Percentiles rank a stretch among this genome's conserved stretches.
Evolutionary conservation across 2,888 invertebrate genomes (phyloP).

Genomic region (Mythimna pallens): DNA sequence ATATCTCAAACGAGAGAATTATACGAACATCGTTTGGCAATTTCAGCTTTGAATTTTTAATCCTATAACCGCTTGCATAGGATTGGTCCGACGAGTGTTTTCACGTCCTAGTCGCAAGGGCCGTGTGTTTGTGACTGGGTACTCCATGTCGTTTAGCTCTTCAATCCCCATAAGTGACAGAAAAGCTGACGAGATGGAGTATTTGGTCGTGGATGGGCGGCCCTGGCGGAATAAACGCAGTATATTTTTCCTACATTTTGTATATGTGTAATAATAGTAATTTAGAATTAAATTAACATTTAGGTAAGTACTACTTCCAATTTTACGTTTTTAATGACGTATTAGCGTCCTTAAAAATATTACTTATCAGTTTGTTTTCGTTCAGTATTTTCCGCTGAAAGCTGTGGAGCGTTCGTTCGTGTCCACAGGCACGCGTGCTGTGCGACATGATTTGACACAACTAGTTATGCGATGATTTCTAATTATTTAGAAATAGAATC

Average conservation of each 20-base stretch:
- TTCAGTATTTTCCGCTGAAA: constrained; percentile 33
- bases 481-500: neutral
- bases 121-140: too few relatives aligned
- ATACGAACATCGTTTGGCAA: constrained; percentile 2
- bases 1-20: constrained; percentile 23
- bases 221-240: too few relatives aligned
- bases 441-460: neutral
- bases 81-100: too few relatives aligned
- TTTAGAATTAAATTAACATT: constrained; percentile 7
- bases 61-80: neutral
- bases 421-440: neutral
- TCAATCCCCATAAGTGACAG: too few relatives aligned
- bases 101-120: too few relatives aligned
- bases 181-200: too few relatives aligned
- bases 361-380: constrained; percentile 32
- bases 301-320: neutral
- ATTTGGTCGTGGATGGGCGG: too few relatives aligned
- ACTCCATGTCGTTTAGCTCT: too few relatives aligned
- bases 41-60: constrained; percentile 3
- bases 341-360: constrained; percentile 24
- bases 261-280: neutral
- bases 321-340: neutral
- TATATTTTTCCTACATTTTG: neutral
- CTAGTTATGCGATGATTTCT: neutral
- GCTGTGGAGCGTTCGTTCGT: neutral